Evolutionary conservation across 2,797 vertebrate species (phyloP), one percentile per base, ranked within the genome.

Genomic region (Melanotaenia nigrans): DNA sequence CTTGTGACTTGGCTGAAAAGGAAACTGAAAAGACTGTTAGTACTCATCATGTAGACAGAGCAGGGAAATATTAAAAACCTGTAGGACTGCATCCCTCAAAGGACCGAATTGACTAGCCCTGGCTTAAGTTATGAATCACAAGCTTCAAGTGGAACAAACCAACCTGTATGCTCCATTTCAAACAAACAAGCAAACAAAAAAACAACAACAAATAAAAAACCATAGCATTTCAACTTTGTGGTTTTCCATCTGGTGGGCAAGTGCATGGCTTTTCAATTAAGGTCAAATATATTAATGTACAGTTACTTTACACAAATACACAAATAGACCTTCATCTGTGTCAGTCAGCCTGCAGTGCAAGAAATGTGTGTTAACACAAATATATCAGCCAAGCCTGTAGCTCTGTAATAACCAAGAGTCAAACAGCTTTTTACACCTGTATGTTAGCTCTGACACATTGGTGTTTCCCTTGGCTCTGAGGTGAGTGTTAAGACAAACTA

Each of bases 381-480:
- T 30, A 38, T 66, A 70, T 78, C 77, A 65, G 84, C 81, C 73
- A 61, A 63, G 72, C 24, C 78, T 70, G 79, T 61, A 82, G 78
- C 66, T 78, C 65, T 79, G 75, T 64, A 78, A 84, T 65, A 79
- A 83, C 83, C 60, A 61, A 73, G 61, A 70, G 51, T 69, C 7
- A 38, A 84, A 65, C 81, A 64, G 74, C 49, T 79, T 86, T 73
- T 78, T 75, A 81, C 90, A 87, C 90, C 86, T 86, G 84, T 38
- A 65, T 83, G 90, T 83, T 91, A 80, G 85, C 83, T 85, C 86
- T 88, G 68, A 90, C 92, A 87, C 89, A 1, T 67, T 24, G 65
- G 55, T 89, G 89, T 91, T 92, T 91, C 77, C 79, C 51, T 89
- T 90, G 91, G 90, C 87, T 88, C 68, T 42, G 79, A 87, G 62